Evolutionary conservation across 2,888 invertebrate species (phyloP), one percentile per base, ranked within the genome.

Genomic region (Drosophila macrospina): DNA sequence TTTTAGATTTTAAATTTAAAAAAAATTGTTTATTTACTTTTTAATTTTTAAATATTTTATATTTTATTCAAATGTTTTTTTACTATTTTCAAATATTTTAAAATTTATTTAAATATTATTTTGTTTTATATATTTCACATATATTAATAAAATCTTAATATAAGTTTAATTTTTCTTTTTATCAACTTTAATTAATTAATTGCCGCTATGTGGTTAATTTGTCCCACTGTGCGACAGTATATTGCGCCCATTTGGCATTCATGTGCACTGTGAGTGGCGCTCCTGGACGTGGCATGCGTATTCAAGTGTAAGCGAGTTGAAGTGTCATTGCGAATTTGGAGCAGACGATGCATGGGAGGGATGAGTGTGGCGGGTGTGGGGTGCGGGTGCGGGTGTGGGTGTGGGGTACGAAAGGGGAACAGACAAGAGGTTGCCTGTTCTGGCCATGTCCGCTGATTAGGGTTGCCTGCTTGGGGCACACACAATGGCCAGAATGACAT

Each of bases 221-320:
- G 1, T n/a, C 16, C 16, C 47, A 47, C 47, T 20, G 30, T 47
- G 30, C 13, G 10, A 2, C 30, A 54, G 41, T 44, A 15, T 32
- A 47, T 11, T 57, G 44, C 68, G 54, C 66, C 69, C 81, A 63
- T 73, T 76, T 64, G 44, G 69, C 77, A 83, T 80, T 82, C 80
- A 83, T 86, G 67, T 80, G 77, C 86, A 61, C 39, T 24, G 36
- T n/a, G 34, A 57, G 57, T 57, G 60, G 16, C 64, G 55, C 44
- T 74, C 52, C 82, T 87, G 82, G 88, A 86, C 86, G 80, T 86
- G 80, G 86, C 86, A 82, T 84, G 86, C 86, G 81, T 82, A 82
- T 82, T 82, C 81, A 80, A 86, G 88, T 86, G 86, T 74, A 74
- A 86, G 83, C 80, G 64, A 86, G 86, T 74, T 83, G 88, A 88